Conservation (phyloP, 35 echinoderm and acorn worm species). For the Holothuria glaberrima region DNA sequence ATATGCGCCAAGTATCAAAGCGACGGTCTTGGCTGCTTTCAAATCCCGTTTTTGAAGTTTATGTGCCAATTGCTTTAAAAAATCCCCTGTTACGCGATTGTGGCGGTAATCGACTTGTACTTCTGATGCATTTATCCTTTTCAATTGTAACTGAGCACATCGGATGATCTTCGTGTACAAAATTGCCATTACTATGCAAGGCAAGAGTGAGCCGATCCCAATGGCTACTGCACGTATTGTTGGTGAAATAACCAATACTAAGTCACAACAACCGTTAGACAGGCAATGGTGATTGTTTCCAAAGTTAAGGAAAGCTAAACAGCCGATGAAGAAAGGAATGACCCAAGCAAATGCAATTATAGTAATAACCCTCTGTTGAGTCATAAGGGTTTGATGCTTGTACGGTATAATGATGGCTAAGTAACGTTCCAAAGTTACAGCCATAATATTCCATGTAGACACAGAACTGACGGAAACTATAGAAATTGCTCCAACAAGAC, state of each 20-base stretch:
- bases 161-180: conserved; percentile 1
- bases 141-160: neutral
- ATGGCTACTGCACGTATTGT: neutral
- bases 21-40: conserved; percentile 18
- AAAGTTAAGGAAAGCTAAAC: neutral
- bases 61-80: too few species aligned
- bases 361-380: neutral
- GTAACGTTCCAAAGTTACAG: conserved; percentile 4
- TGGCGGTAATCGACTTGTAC: neutral
- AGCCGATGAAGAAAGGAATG: neutral
- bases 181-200: conserved; percentile 1
- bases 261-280: neutral
- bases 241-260: neutral
- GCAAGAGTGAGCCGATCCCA: neutral
- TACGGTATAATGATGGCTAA: neutral
- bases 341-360: neutral
- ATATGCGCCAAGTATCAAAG: neutral
- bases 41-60: too few species aligned
- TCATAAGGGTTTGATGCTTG: neutral
- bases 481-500: neutral
- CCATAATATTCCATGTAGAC: conserved; percentile 23
- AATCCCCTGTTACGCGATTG: too few species aligned
- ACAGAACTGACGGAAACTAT: conserved; percentile 9
- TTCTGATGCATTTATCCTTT: conserved; percentile 11
- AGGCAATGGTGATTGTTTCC: conserved; percentile 3